Conservation (phyloP, 2,888 invertebrate genomes). For the Cephonodes hylas region DNA sequence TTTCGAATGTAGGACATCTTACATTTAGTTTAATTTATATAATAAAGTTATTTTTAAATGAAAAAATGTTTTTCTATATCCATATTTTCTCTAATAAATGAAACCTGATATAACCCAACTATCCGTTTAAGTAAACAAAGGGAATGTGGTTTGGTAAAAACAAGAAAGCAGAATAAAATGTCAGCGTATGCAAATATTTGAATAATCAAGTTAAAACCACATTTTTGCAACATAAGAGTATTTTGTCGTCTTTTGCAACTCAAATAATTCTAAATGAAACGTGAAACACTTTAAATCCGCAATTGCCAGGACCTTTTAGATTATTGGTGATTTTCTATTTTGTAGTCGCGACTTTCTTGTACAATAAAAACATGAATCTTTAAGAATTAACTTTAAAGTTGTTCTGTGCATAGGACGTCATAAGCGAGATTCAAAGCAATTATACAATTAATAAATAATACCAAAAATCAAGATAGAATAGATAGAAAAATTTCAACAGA, state of each 20-base stretch:
- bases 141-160: conserved; percentile 9
- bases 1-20: no score
- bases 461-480: no score
- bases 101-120: background rate
- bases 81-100: no score
- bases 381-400: no score
- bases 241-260: background rate
- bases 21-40: no score
- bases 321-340: background rate
- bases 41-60: no score
- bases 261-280: background rate
- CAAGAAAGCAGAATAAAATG: background rate
- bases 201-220: conserved; percentile 2
- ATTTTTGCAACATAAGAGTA: background rate
- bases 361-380: background rate
- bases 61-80: no score
- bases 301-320: background rate
- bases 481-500: no score
- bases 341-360: background rate
- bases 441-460: no score
- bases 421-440: no score
- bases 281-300: background rate
- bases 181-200: conserved; percentile 3
- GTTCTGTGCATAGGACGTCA: no score
- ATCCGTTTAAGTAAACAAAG: background rate